A percentile compares a stretch with the other conserved stretches of the same genome.
These are phyloP conservation scores for Trinectes maculatus DNA, from an alignment of 2,113 vertebrate species.

Conservation along the genomic window DNA sequence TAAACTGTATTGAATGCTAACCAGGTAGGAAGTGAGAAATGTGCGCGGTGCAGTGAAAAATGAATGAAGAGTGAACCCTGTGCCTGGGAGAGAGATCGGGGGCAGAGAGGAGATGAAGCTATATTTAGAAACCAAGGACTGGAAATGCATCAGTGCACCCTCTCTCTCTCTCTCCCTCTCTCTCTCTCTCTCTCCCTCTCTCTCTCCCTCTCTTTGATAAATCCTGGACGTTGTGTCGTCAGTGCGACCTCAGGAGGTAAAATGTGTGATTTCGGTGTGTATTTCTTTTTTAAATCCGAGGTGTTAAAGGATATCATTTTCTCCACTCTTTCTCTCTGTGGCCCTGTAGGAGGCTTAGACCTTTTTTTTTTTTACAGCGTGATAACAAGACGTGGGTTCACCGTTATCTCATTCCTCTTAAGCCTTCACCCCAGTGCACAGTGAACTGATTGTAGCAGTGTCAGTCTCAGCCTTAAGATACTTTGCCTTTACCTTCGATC, in stretches of 20 bases:
- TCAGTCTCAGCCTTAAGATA: constrained; percentile 55
- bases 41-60: constrained; percentile 54
- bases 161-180: constrained; percentile 11
- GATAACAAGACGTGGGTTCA: constrained; percentile 57
- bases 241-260: background rate
- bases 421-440: constrained; percentile 30
- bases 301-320: constrained; percentile 20
- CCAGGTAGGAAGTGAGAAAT: constrained; percentile 68
- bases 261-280: constrained; percentile 8
- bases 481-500: constrained; percentile 57
- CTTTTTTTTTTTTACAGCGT: constrained; percentile 40
- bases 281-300: background rate
- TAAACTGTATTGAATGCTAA: constrained; percentile 60
- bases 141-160: constrained; percentile 40
- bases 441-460: constrained; percentile 46
- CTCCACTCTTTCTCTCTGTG: background rate
- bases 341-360: constrained; percentile 17
- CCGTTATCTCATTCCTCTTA: constrained; percentile 56
- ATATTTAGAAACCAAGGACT: constrained; percentile 63
- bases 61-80: constrained; percentile 47
- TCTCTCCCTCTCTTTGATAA: no score
- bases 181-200: no score
- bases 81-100: constrained; percentile 19
- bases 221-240: constrained; percentile 9
- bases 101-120: constrained; percentile 47